These are phyloP conservation scores for Sebastes miniatus DNA, from an alignment of 2,797 vertebrate species.

Conservation along the genomic window DNA sequence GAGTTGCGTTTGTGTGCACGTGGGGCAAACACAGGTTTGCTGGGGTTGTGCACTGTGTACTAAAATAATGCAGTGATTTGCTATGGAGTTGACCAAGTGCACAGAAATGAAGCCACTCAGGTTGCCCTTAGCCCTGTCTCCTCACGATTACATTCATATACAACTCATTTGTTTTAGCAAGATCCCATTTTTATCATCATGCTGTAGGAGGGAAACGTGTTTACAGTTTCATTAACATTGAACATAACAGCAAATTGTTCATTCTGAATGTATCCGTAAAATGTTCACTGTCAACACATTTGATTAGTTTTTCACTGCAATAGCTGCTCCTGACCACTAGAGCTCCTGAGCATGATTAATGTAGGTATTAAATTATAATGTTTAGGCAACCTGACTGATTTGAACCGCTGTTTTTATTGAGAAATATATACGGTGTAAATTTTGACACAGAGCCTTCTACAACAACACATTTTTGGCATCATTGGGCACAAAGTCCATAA, in stretches of 20 bases:
- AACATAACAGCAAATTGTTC: background rate
- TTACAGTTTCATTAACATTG: background rate
- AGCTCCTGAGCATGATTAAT: background rate
- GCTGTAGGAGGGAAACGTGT: background rate
- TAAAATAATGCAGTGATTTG: background rate
- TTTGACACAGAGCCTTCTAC: background rate
- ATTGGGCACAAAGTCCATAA: too few species aligned
- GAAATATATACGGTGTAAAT: background rate
- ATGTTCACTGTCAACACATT: background rate
- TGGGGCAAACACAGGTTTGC: background rate
- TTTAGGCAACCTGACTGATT: background rate
- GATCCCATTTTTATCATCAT: background rate
- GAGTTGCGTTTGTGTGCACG: constrained; percentile 12
- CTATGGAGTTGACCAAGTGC: background rate
- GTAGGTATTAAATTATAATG: background rate
- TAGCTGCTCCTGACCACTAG: background rate
- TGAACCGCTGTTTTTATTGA: background rate
- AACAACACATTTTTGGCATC: too few species aligned
- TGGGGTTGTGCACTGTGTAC: background rate
- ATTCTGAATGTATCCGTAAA: background rate
- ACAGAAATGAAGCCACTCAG: constrained; percentile 1
- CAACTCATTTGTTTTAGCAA: background rate
- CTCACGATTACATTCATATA: background rate
- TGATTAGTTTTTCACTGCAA: background rate
- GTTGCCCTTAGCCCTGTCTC: background rate